Evolutionary conservation across 2,888 invertebrate species (phyloP), one percentile per base, ranked within the genome.

Genomic region (Pilophorus perplexus): DNA sequence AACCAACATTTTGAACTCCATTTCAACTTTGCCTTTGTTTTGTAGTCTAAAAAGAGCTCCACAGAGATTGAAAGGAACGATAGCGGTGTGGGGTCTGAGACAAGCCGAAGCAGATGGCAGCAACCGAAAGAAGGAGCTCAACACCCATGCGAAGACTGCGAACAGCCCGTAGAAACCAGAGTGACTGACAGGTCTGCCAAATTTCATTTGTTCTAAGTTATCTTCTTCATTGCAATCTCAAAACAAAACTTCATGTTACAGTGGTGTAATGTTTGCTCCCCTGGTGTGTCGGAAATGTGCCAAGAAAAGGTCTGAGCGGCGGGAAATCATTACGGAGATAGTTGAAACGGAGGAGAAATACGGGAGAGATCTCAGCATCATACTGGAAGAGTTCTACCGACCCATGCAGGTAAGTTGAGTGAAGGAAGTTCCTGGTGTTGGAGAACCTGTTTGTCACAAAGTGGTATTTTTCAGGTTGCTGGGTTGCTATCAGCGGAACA

Each of bases 261-360:
- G 79, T 75, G 88, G 88, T 40, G 83, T 87, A 54, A 81, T 85
- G 74, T 89, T 85, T 74, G 88, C 89, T 25, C 89, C 90, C 0
- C 79, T 90, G 69, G 85, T 91, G 28, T 96, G 94, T 77, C 83
- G 90, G 70, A 91, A 93, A 76, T 96, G 96, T 77, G 83, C 86
- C 67, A 90, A 93, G 75, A 89, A 90, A 74, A 83, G 94, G 65
- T 85, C 89, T 6, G 95, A 96, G 76, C 83, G 95, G 64, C 93
- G 93, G 75, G 94, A 96, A 80, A 95, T 94, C 33, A 89, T 96
- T 59, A 89, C 89, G 2, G 96, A 96, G 81, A 93, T 96, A 69
- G 90, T 94, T 3, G 95, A 96, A 79, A 96, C 96, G 1, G 96
- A 96, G 79, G 88, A 93, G 75, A 96, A 94, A 75, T 96, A 96